These are phyloP conservation scores for Parapsyche elsis DNA, from an alignment of 1,140 invertebrate species.

Conservation along the genomic window DNA sequence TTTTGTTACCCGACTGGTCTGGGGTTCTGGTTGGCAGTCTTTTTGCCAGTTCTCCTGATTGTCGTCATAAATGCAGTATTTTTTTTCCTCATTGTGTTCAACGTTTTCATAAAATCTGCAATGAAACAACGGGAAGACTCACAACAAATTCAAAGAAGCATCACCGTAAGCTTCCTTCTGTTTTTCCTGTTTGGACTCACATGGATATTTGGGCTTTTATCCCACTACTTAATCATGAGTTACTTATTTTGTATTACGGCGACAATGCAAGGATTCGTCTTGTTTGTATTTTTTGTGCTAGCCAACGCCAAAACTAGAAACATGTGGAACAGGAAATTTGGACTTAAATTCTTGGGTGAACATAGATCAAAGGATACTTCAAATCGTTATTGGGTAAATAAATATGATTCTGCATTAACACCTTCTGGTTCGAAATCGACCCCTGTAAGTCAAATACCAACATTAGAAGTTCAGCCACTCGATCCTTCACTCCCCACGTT, in stretches of 20 bases:
- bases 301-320: not conserved
- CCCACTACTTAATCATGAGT: slow-evolving; percentile 59
- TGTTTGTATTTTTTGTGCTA: not conserved
- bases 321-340: slow-evolving; percentile 1
- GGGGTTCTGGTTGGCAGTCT: slow-evolving; percentile 63
- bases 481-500: not conserved
- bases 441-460: not conserved
- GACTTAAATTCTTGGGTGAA: slow-evolving; percentile 36
- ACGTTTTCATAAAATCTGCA: slow-evolving; percentile 57
- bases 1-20: slow-evolving; percentile 65
- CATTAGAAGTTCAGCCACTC: not conserved
- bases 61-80: slow-evolving; percentile 64
- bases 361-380: slow-evolving; percentile 59
- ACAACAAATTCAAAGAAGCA: slow-evolving; percentile 62
- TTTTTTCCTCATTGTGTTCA: slow-evolving; percentile 63
- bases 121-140: slow-evolving; percentile 61
- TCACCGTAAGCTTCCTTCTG: slow-evolving; percentile 63
- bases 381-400: not conserved
- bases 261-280: slow-evolving; percentile 56
- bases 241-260: slow-evolving; percentile 66
- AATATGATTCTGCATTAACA: not conserved
- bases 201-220: slow-evolving; percentile 66
- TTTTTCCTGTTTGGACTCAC: slow-evolving; percentile 66
- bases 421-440: not conserved
- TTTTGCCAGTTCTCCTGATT: slow-evolving; percentile 61